These are phyloP conservation scores for Sarcophaga carnaria DNA, from an alignment of 2,888 invertebrate genomes.

Conservation along the genomic window DNA sequence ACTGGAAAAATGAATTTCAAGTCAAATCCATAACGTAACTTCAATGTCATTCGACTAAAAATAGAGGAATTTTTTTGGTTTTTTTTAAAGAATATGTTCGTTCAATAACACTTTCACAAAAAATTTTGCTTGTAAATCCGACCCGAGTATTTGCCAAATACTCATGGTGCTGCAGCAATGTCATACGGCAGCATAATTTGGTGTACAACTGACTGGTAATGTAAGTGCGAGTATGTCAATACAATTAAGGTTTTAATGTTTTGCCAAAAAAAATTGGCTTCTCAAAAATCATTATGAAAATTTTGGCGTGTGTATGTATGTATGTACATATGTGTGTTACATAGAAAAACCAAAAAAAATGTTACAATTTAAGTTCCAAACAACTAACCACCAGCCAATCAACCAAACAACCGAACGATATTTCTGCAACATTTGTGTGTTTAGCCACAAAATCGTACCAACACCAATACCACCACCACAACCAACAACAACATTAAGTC, in stretches of 20 bases:
- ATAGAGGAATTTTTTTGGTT: constrained; percentile 2
- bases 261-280: not conserved
- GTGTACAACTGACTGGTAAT: constrained; percentile 2
- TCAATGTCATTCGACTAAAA: constrained; percentile 61
- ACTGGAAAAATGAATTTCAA: constrained; percentile 23
- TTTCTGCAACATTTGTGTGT: constrained; percentile 61
- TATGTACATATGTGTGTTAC: too few relatives aligned
- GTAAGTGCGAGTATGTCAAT: constrained; percentile 31
- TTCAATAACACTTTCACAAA: constrained; percentile 57
- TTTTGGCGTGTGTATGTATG: not conserved
- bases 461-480: constrained; percentile 27
- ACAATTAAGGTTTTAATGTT: constrained; percentile 43
- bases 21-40: constrained; percentile 43
- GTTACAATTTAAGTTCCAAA: not conserved
- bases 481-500: constrained; percentile 2
- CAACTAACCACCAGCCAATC: not conserved
- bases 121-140: constrained; percentile 31
- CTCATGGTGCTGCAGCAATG: not conserved
- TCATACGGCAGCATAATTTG: constrained; percentile 30
- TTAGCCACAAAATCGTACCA: constrained; percentile 54
- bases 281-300: not conserved
- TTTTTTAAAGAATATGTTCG: not conserved
- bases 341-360: constrained; percentile 1
- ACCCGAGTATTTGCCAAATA: not conserved
- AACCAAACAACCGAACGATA: constrained; percentile 22